Percentiles rank a stretch among this genome's conserved stretches.
phyloP scores from a whole-genome alignment of 1,140 invertebrate genomes.

The Chelonus insularis region DNA sequence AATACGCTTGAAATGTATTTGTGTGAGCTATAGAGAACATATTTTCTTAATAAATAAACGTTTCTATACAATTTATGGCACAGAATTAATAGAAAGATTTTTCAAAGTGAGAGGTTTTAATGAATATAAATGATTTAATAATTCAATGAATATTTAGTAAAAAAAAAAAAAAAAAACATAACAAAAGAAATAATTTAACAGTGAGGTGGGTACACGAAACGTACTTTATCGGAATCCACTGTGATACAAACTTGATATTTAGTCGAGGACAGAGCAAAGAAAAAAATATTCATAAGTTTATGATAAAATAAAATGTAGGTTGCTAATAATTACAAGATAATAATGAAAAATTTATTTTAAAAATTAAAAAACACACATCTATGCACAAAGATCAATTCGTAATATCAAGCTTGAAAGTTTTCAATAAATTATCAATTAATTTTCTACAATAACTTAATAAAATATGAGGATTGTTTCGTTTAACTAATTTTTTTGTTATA shows the following conservation, averaged over 20 bases:
- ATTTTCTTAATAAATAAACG: slow-evolving; percentile 27
- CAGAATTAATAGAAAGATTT: neutral
- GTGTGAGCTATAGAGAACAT: slow-evolving; percentile 17
- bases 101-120: neutral
- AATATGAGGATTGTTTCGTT: too few relatives aligned
- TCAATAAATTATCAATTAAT: too few relatives aligned
- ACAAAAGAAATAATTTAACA: neutral
- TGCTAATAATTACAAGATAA: neutral
- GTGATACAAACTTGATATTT: slow-evolving; percentile 26
- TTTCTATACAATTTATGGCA: slow-evolving; percentile 10
- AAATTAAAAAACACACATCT: slow-evolving; percentile 1
- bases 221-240: slow-evolving; percentile 31
- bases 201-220: slow-evolving; percentile 24
- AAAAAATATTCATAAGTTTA: slow-evolving; percentile 1
- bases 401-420: too few relatives aligned
- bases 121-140: slow-evolving; percentile 10
- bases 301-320: slow-evolving; percentile 15
- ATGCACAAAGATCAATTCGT: too few relatives aligned
- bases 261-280: neutral
- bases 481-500: too few relatives aligned
- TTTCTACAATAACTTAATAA: too few relatives aligned
- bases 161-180: neutral
- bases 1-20: neutral
- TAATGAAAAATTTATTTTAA: slow-evolving; percentile 11
- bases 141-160: neutral